Evolutionary conservation across 1,140 invertebrate species (phyloP), one percentile per base, ranked within the genome.

Genomic region (Neodiprion virginianus): DNA sequence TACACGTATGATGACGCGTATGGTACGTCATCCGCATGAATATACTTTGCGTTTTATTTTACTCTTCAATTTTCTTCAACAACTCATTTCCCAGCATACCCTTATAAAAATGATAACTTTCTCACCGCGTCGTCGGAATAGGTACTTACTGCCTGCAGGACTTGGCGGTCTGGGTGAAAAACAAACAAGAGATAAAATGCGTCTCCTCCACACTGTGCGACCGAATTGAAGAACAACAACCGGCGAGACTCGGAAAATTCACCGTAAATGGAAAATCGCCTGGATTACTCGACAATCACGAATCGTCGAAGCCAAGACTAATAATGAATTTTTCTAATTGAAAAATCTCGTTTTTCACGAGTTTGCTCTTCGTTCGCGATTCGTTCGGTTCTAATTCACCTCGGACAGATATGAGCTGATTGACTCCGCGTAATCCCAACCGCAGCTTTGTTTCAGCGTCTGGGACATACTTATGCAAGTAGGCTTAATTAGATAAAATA

Each of bases 401-500:
- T 40, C 28, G 1, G 28, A 40, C 28, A 40, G 28, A 5, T 40
- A 5, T 40, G 28, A 2, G 28, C 28, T 40, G 28, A 40, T 40
- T 40, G 28, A 40, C 28, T 40, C 28, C 5, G 28, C 1, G 28
- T 40, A 40, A 40, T 40, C 5, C 28, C 28, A 17, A 61, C 53
- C 8, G 53, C 53, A 61, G 53, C 11, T 61, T 5, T 61, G 53
- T 17, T 1, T 3, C n/a, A 12, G 53, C 11, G 53, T 17, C 53
- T 61, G 53, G 4, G 53, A 61, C n/a, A 11, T 53, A 53, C 5
- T 61, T 61, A 7, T 17, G 53, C 53, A 40, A 8, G 50, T 68
- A 67, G 72, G 76, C 73, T 81, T 81, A 82, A 82, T 82, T 81
- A 79, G 75, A 77, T 75, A 73, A 80, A 82, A 82, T 82, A 82